phyloP scores from a whole-genome alignment of 2,797 vertebrate genomes.

The Zalophus californianus region DNA sequence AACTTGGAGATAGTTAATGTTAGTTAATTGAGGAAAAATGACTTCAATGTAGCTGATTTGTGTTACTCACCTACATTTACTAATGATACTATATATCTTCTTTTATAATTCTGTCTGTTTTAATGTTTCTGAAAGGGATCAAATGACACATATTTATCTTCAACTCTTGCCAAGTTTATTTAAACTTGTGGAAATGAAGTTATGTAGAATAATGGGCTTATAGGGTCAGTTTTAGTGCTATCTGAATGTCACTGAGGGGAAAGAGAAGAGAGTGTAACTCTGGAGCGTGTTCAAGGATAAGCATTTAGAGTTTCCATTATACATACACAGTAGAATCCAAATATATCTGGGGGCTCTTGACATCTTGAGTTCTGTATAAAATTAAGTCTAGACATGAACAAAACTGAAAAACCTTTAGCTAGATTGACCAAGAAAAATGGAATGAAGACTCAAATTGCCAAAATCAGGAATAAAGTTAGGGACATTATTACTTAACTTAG shows the following conservation, averaged over 20 bases:
- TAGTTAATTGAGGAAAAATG: background rate
- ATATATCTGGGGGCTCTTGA: background rate
- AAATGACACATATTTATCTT: background rate
- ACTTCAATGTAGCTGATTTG: background rate
- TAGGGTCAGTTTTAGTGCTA: background rate
- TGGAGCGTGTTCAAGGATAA: background rate
- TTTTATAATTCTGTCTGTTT: background rate
- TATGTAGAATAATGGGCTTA: background rate
- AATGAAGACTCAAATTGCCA: background rate
- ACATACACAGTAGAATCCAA: background rate
- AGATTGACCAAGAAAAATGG: background rate
- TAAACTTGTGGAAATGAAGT: background rate
- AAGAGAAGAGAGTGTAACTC: background rate
- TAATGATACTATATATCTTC: background rate
- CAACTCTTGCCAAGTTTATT: background rate
- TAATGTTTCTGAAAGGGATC: background rate
- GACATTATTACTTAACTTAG: background rate
- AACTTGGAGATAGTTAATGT: background rate
- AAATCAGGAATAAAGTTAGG: background rate
- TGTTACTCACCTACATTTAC: background rate
- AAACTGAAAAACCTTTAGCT: background rate
- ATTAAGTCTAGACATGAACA: background rate
- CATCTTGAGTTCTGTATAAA: background rate
- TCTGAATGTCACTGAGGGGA: background rate
- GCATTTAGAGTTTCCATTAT: background rate